phyloP scores from a whole-genome alignment of 2,113 vertebrate genomes.

The Axis porcinus region DNA sequence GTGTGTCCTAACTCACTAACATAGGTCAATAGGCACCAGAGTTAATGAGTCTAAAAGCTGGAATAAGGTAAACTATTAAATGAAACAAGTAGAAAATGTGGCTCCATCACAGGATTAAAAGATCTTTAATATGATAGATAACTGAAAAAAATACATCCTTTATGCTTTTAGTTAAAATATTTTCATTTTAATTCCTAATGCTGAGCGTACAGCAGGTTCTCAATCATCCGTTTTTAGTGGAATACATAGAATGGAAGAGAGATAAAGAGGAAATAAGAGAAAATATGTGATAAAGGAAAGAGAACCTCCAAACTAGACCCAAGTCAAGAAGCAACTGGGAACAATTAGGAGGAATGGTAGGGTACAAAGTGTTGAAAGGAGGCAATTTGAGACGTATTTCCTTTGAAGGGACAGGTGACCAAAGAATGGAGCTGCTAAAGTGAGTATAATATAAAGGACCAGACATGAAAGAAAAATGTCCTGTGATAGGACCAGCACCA shows the following conservation, averaged over 20 bases:
- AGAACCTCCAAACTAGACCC: not conserved
- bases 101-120: not conserved
- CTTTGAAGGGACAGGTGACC: not conserved
- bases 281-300: not conserved
- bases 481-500: not conserved
- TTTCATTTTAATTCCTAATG: not conserved
- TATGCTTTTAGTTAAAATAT: not conserved
- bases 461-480: not conserved
- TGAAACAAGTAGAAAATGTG: not conserved
- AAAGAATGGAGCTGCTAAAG: not conserved
- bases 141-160: not conserved
- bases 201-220: not conserved
- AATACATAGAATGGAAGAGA: not conserved
- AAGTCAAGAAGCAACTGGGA: not conserved
- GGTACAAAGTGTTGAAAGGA: not conserved
- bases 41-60: not conserved
- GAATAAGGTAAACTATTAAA: not conserved
- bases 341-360: not conserved
- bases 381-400: not conserved
- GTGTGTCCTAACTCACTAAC: not conserved
- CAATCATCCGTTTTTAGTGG: not conserved
- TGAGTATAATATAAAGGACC: too few species aligned
- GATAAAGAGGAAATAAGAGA: not conserved
- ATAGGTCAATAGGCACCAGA: not conserved
- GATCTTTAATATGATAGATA: not conserved